Evolutionary conservation across 2,888 invertebrate species (phyloP).

Genomic region (Phorcus lineatus): DNA sequence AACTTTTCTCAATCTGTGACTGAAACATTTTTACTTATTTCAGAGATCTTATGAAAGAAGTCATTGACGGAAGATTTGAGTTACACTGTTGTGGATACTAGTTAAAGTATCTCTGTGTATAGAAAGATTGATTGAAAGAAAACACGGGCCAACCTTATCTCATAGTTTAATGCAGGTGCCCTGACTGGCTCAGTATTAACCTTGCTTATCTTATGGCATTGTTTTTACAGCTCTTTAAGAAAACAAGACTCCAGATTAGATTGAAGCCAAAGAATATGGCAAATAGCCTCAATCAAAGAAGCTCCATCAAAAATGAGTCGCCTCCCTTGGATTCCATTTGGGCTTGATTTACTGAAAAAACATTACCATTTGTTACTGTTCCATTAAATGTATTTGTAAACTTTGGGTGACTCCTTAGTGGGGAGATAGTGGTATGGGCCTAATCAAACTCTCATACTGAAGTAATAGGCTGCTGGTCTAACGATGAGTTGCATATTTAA

Average conservation of each 20-base stretch:
- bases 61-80: too few relatives aligned
- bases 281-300: neutral
- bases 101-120: too few relatives aligned
- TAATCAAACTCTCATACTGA: neutral
- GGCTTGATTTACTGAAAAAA: neutral
- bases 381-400: neutral
- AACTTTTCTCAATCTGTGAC: too few relatives aligned
- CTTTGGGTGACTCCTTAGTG: neutral
- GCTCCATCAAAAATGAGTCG: neutral
- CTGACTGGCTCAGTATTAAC: too few relatives aligned
- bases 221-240: neutral
- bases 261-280: neutral
- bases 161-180: too few relatives aligned
- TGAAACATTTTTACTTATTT: too few relatives aligned
- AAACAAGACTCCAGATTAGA: neutral
- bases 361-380: conserved; percentile 4
- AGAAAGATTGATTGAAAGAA: too few relatives aligned
- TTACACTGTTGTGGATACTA: too few relatives aligned
- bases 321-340: neutral
- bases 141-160: too few relatives aligned
- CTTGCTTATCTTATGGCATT: neutral
- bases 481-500: conserved; percentile 7
- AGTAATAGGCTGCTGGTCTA: neutral
- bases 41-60: too few relatives aligned
- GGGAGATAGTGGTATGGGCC: neutral